Evolutionary conservation across 2,797 vertebrate genomes (phyloP).

Genomic region (Leuciscus waleckii): DNA sequence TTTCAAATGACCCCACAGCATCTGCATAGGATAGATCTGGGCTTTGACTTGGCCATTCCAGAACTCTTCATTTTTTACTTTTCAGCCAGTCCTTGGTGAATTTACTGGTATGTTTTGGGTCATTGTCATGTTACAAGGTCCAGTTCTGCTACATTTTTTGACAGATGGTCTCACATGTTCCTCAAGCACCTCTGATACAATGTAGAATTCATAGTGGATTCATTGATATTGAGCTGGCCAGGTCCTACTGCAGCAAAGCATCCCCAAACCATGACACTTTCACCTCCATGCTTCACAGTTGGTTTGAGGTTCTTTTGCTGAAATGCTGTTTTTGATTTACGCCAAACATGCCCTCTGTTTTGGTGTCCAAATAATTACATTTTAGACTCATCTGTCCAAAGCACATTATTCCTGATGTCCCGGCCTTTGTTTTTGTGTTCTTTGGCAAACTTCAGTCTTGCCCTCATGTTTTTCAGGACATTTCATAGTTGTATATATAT

Average conservation of each 20-base stretch:
- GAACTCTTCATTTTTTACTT: constrained; percentile 2
- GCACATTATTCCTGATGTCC: neutral
- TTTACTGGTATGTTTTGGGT: neutral
- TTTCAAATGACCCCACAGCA: neutral
- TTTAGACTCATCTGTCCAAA: neutral
- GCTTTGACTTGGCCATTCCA: neutral
- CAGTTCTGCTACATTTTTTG: neutral
- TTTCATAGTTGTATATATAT: too few species aligned
- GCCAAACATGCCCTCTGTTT: neutral
- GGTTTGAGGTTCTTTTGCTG: neutral
- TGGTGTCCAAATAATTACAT: neutral
- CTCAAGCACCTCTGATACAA: neutral
- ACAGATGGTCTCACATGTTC: neutral
- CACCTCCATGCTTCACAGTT: neutral
- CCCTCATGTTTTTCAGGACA: neutral
- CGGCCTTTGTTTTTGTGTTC: neutral
- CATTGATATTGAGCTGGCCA: neutral
- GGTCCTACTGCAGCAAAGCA: neutral
- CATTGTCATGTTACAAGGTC: neutral
- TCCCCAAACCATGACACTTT: neutral
- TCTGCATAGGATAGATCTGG: neutral
- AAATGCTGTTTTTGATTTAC: neutral
- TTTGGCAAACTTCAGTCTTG: neutral
- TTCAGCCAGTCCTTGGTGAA: neutral
- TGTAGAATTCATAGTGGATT: neutral